Base-by-base conservation (phyloP, 2,113 vertebrate genomes). In the Merops nubicus region DNA sequence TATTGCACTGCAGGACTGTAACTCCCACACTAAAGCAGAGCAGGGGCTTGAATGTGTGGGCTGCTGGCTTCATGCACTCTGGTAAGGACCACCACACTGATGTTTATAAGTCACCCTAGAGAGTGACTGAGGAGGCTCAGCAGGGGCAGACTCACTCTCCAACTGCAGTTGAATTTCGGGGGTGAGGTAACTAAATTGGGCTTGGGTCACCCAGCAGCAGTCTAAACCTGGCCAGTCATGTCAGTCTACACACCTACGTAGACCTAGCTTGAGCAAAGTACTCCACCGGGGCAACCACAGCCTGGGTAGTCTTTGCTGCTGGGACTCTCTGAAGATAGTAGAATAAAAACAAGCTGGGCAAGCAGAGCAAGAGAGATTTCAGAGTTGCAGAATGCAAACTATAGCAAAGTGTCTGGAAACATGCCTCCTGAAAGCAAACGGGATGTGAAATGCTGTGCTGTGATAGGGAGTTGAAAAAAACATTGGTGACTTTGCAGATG, bases 11-110 rank as follows among this genome's bases (percentile, higher is more conserved):
- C 54, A 63, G 34, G 42, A 74, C 38, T 68, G n/a, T n/a, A 34
- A 50, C 19, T 77, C 26, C 43, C 1, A 1, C 22, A 15, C 28
- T 63, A 68, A 85, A 53, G 25, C n/a, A 57, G 77, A 78, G 22
- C 57, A 26, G 22, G 17, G 5, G 4, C n/a, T 47, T 75, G 80
- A 78, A 54, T 0, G 0, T 12, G 8, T 7, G 48, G 47, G 42
- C 33, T 28, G 22, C 72, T 89, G 80, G 23, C 76, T 86, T 81
- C 80, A 21, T 3, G 36, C 21, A 9, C 20, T 45, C 19, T 34
- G 56, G 25, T 54, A 63, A 60, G 36, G 23, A 76, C 48, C 26
- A 60, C 40, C 20, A 56, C 8, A 4, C 2, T 2, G 2, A 34
- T 48, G 45, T 53, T 86, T 63, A 45, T 67, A 72, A 86, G 78